Base-by-base conservation (phyloP, 2,797 vertebrate species). In the Macrochelys suwanniensis region DNA sequence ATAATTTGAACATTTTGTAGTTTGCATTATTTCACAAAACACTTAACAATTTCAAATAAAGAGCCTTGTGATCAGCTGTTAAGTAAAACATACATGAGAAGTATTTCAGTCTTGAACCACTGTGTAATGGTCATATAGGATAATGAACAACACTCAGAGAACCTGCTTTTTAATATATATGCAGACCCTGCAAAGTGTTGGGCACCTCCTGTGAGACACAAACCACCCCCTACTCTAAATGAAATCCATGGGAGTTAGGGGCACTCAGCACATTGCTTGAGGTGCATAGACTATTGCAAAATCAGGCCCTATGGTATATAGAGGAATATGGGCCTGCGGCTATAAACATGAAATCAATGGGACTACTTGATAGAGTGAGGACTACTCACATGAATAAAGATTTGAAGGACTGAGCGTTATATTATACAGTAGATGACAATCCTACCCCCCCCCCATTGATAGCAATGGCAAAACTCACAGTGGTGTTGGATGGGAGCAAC, bases 371-470 rank as follows among this genome's bases (percentile, higher is more conserved):
- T 26, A 28, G 74, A 49, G 15, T 49, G 12, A 77, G 45, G 45
- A 49, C 74, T 77, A 25, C 11, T 77, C 25, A 28, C 12, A 16
- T 74, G 82, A 61, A 45, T 23, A 11, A 84, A 65, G 77, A 42
- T 88, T 93, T 86, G 79, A 87, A 49, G 12, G 28, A 42, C 84
- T 23, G 56, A 31, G 28, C 49, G 82, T 76, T 82, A 19, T 31
- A 42, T 0, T 0, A 33, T 0, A 61, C 68, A 47, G 15, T 13
- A 33, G 13, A 26, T 59, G 10, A 47, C 79, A 80, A 37, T 21
- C n/a, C 15, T 37, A 1, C 49, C 49, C 45, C 1, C 49, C 49
- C 45, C 47, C 56, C 0, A 0, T 4, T 33, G 82, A 31, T 74
- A 91, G 56, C 84, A 45, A 37, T 33, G 50, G 5, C 51, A 28